Conservation (phyloP, 2,113 vertebrate species). For the Haliaeetus leucogaster region DNA sequence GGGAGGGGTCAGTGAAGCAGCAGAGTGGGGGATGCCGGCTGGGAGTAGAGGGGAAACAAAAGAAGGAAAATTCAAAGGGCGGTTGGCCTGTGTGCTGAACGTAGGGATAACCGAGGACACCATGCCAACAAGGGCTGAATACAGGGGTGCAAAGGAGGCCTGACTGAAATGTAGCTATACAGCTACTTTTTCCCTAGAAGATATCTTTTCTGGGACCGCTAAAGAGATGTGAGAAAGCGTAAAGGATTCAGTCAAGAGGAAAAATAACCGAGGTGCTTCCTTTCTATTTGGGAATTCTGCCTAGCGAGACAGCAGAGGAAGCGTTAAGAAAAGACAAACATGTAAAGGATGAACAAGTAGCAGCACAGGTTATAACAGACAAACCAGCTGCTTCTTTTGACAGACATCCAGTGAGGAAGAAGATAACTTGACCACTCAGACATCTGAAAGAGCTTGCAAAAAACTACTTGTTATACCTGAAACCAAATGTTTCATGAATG, state of each 20-base stretch:
- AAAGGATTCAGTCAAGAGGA: background rate
- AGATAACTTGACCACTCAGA: background rate
- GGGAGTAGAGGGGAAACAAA: background rate
- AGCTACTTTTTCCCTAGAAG: background rate
- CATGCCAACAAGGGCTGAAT: background rate
- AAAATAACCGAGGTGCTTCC: background rate
- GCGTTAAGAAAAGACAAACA: background rate
- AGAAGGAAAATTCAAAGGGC: background rate
- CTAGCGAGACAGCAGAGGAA: background rate
- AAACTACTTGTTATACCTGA: background rate
- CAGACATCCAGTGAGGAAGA: background rate
- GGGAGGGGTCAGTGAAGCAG: background rate
- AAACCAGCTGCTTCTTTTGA: background rate
- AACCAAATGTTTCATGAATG: background rate
- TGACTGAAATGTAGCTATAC: background rate
- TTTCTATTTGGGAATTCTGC: background rate
- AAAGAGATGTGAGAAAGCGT: background rate
- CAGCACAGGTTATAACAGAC: background rate
- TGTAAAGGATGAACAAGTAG: background rate
- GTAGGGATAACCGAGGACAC: rapidly evolving
- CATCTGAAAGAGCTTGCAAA: background rate
- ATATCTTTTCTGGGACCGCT: background rate
- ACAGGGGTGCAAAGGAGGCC: background rate
- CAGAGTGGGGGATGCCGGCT: background rate
- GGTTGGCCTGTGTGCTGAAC: rapidly evolving